Conservation (phyloP, 2,113 vertebrate species). For the Nettapus auritus region DNA sequence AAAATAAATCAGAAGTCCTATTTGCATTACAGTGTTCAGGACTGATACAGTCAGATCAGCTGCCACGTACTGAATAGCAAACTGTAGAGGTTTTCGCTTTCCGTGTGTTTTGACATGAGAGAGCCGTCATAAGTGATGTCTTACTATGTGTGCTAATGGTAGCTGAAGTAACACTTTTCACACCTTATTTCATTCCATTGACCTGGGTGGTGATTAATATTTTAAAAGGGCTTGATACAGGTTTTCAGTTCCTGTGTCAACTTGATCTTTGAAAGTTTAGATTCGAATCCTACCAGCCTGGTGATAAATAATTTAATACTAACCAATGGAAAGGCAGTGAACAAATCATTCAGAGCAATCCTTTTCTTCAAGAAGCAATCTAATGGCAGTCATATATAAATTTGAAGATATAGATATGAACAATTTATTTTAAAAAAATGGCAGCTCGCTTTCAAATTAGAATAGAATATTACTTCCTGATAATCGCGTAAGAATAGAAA, state of each 20-base stretch:
- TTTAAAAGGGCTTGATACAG: constrained; percentile 15
- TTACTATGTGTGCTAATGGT: constrained; percentile 26
- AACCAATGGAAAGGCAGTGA: constrained; percentile 36
- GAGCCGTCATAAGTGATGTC: constrained; percentile 39
- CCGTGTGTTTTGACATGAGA: constrained; percentile 42
- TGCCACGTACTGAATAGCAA: constrained; percentile 37
- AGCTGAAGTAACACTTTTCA: constrained; percentile 56
- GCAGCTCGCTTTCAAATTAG: constrained; percentile 45
- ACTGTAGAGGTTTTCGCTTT: constrained; percentile 29
- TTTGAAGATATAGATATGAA: constrained; percentile 43
- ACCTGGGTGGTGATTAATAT: constrained; percentile 44
- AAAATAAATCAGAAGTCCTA: constrained; percentile 39
- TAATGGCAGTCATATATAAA: background rate
- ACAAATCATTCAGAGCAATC: constrained; percentile 40
- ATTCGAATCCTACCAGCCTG: constrained; percentile 32
- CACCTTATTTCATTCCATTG: constrained; percentile 45
- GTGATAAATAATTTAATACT: constrained; percentile 59
- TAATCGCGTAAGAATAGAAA: constrained; percentile 45
- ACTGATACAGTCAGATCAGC: constrained; percentile 37
- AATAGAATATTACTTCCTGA: constrained; percentile 42
- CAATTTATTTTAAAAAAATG: constrained; percentile 19
- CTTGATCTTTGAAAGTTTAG: constrained; percentile 34
- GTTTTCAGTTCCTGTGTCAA: constrained; percentile 57
- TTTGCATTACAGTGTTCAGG: constrained; percentile 24
- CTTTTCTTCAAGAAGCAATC: constrained; percentile 42